Percentiles rank a stretch among this genome's conserved stretches.
Conservation (phyloP, 2,888 invertebrate species). For the Andrena haemorrhoa region DNA sequence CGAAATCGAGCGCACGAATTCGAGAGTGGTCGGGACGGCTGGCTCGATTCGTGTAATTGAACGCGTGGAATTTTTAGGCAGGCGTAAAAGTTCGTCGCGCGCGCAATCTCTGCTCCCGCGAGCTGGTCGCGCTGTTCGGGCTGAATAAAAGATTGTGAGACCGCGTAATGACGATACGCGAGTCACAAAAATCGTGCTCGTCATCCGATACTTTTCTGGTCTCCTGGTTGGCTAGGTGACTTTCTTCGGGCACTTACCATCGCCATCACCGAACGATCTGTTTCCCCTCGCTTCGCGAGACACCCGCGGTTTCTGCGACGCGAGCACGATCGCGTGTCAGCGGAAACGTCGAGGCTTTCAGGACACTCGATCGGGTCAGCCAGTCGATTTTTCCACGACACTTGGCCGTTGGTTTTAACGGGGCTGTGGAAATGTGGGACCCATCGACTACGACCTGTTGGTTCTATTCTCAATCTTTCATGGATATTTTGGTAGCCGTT, state of each 20-base stretch:
- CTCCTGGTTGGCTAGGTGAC: not conserved
- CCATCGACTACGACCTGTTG: conserved; percentile 4
- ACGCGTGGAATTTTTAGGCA: conserved; percentile 48
- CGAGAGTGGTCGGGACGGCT: conserved; percentile 26
- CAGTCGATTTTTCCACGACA: conserved; percentile 7
- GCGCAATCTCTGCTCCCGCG: not conserved
- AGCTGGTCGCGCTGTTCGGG: not conserved
- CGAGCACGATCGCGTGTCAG: conserved; percentile 47
- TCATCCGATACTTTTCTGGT: conserved; percentile 46
- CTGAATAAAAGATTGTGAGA: conserved; percentile 19
- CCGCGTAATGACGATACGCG: conserved; percentile 24
- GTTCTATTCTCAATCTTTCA: not conserved
- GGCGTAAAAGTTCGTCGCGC: not conserved
- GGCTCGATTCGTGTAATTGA: conserved; percentile 66
- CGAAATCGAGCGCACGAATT: conserved; percentile 28
- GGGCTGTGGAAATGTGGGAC: not conserved
- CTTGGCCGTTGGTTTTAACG: not conserved
- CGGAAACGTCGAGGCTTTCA: conserved; percentile 4
- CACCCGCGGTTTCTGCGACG: conserved; percentile 12
- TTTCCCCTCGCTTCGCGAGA: conserved; percentile 18
- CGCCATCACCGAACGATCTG: conserved; percentile 15
- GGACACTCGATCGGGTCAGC: conserved; percentile 1
- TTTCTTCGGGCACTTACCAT: conserved; percentile 23
- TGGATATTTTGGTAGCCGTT: no score
- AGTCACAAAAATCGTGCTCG: conserved; percentile 35